Evolutionary conservation across 2,113 vertebrate genomes (phyloP).

Genomic region (Ovibos moschatus): DNA sequence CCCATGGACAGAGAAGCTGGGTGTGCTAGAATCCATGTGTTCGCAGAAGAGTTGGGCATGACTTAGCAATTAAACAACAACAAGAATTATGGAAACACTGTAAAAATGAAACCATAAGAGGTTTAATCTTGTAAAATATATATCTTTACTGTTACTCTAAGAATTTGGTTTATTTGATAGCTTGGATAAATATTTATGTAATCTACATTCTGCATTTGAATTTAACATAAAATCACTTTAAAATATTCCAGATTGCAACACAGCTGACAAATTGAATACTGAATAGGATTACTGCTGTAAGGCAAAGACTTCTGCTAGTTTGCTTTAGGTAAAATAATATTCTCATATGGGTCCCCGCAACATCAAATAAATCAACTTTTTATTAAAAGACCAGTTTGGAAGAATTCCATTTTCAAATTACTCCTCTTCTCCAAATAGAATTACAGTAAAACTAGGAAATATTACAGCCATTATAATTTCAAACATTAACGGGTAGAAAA

Average conservation of each 20-base stretch:
- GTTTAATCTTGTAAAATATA: neutral
- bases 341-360: neutral
- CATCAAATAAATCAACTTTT: neutral
- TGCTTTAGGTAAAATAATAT: neutral
- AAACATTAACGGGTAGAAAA: neutral
- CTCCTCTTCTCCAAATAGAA: neutral
- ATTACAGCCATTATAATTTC: neutral
- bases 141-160: conserved; percentile 22
- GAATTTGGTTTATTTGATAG: conserved; percentile 26
- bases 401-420: conserved; percentile 45
- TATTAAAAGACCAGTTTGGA: neutral
- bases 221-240: conserved; percentile 53
- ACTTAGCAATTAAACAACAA: neutral
- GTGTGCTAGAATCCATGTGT: neutral
- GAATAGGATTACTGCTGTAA: neutral
- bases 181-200: conserved; percentile 53
- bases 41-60: neutral
- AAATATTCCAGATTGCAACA: conserved; percentile 12
- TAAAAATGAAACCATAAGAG: neutral
- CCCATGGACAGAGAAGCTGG: neutral
- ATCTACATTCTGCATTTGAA: conserved; percentile 26
- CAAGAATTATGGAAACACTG: neutral
- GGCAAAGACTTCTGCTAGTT: neutral
- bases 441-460: neutral
- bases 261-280: conserved; percentile 23